Percentiles rank a stretch among this genome's conserved stretches.
phyloP scores from a whole-genome alignment of 2,113 vertebrate genomes.

The Setophaga coronata region DNA sequence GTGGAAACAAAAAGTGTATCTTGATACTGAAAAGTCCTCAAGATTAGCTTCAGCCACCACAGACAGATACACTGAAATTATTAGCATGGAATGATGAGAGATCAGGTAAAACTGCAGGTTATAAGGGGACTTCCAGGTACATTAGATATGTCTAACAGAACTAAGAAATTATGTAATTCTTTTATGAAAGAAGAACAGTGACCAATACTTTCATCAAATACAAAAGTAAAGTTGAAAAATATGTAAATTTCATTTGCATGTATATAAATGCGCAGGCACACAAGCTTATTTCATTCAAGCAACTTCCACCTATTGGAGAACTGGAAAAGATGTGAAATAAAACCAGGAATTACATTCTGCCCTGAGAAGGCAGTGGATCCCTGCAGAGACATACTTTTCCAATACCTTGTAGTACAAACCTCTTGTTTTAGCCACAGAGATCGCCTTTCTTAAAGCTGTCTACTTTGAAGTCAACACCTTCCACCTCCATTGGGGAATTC shows the following conservation, averaged over 20 bases:
- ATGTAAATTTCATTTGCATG: rapidly evolving
- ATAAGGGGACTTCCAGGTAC: background rate
- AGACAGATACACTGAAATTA: background rate
- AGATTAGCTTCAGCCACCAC: background rate
- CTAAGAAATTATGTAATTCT: background rate
- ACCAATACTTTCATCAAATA: background rate
- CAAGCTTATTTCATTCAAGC: background rate
- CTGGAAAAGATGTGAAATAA: background rate
- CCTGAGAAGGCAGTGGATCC: background rate
- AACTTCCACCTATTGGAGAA: background rate
- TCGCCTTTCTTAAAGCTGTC: background rate
- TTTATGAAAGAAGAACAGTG: background rate
- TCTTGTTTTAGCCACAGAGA: background rate
- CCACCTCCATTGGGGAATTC: background rate
- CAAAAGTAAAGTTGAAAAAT: background rate
- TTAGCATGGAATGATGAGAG: background rate
- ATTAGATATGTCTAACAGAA: background rate
- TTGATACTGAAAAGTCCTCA: background rate
- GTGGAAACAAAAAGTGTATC: background rate
- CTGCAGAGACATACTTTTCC: background rate
- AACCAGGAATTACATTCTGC: background rate
- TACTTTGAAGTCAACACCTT: background rate
- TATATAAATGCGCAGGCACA: background rate
- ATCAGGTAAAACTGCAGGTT: background rate
- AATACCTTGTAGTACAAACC: background rate